Base-by-base conservation (phyloP, 2,888 invertebrate genomes). In the Melangyna quadrimaculata region DNA sequence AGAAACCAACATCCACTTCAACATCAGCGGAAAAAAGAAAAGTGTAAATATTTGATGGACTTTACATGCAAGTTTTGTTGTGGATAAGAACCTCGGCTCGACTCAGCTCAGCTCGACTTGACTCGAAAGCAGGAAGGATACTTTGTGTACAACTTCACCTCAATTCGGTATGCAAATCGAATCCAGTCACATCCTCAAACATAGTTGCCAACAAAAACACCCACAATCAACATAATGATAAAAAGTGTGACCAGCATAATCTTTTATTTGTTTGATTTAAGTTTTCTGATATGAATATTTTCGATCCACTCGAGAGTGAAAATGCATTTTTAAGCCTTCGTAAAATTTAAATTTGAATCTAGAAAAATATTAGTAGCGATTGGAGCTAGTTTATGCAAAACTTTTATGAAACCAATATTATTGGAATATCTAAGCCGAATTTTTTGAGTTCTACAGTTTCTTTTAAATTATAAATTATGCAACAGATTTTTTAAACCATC, bases 111-210 rank as follows among this genome's bases (percentile, higher is more conserved):
- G 17, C 29, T 29, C 29, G 59, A 22, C 22, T 65, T 12, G 17
- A 4, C 48, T 67, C 51, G 61, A 65, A 72, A 83, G 74, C 65
- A 59, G 84, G 81, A 81, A 81, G 72, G 77, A 78, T 65, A 78
- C 81, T 86, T 80, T 86, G 81, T 70, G 80, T 86, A 73, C 69
- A 78, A 81, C 81, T 86, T 86, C 81, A 78, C 80, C 86, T 86
- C 86, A 78, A 86, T 86, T 86, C 81, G 61, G 73, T 86, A 86
- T 86, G 86, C 86, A 86, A 86, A 86, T 86, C 86, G 77, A 86
- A 86, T 86, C 69, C 67, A 86, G 86, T 86, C 80, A 80, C 77
- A 86, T 86, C 80, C 78, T 74, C 55, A 8, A 69, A 63, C 59
- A 67, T 43, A 22, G 45, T 51, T 55, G 19, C 48, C 19, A 51